Base-by-base conservation (phyloP, 2,888 invertebrate species). In the Ectropis crepuscularia region DNA sequence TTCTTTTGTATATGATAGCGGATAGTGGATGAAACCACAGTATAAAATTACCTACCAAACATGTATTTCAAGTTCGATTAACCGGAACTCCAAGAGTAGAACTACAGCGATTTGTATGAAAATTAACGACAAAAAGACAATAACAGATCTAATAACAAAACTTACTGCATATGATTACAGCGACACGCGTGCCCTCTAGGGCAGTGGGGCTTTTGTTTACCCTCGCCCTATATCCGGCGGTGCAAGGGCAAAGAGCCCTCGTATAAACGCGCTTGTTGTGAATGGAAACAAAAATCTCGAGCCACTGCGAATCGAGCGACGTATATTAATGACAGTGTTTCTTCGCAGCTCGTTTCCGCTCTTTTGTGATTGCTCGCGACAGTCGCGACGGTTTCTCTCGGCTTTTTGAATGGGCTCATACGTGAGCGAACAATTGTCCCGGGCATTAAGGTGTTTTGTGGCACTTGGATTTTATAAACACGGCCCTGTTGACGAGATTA, bases 271-370 rank as follows among this genome's bases (percentile, higher is more conserved):
- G 73, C 67, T 70, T 73, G 72, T 73, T 75, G 70, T 77, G 73
- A 78, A 77, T 77, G 68, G 69, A 76, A 75, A 77, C 75, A 76
- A 75, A 74, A 73, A 74, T 63, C 64, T 65, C 36, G 57, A 64
- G 72, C 57, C 57, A 67, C 64, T 68, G 67, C 67, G 64, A 60
- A 80, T 80, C 76, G 79, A 81, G 76, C 78, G 79, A 80, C 82
- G 84, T 83, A 83, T 87, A 89, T 88, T 88, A 87, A 88, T 83
- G 86, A 81, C 82, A 80, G 79, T 86, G 85, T 89, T 87, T 86
- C 86, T 86, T 86, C 82, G 78, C 77, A 79, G 78, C 82, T 82
- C 84, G 83, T 84, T 87, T 82, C 82, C 80, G 76, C 72, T 83
- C 86, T 82, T 87, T 88, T 88, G 87, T 88, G 85, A 83, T 76